phyloP scores from a whole-genome alignment of 2,113 vertebrate genomes.

The Variabilichromis moorii region DNA sequence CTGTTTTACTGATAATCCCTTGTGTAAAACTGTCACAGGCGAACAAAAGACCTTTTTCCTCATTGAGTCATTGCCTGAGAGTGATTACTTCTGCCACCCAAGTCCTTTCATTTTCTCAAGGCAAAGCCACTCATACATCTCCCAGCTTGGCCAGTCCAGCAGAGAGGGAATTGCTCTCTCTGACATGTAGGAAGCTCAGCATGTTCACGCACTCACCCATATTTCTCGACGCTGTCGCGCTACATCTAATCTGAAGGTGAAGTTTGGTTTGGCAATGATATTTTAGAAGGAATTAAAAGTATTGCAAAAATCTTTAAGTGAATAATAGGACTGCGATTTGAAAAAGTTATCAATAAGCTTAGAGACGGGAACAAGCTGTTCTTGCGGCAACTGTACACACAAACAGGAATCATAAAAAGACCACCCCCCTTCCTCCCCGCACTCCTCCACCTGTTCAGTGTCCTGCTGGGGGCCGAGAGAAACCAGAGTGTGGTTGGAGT shows the following conservation, averaged over 20 bases:
- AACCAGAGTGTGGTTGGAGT: not conserved
- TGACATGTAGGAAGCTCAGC: slow-evolving; percentile 21
- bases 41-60: slow-evolving; percentile 47
- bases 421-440: not conserved
- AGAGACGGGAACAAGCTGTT: slow-evolving; percentile 19
- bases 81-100: slow-evolving; percentile 45
- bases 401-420: slow-evolving; percentile 40
- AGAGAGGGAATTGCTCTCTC: not conserved
- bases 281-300: not conserved
- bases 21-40: slow-evolving; percentile 48
- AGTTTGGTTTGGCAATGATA: not conserved
- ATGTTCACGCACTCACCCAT: not conserved
- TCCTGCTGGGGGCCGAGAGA: slow-evolving; percentile 13
- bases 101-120: slow-evolving; percentile 41
- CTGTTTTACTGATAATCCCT: slow-evolving; percentile 56
- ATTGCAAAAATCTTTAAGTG: not conserved
- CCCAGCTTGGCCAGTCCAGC: not conserved
- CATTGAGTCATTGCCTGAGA: slow-evolving; percentile 40
- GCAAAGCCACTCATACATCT: slow-evolving; percentile 22
- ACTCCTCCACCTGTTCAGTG: slow-evolving; percentile 58
- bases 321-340: not conserved
- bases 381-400: slow-evolving; percentile 46
- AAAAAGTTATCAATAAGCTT: not conserved
- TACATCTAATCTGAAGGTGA: not conserved
- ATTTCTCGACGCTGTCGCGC: not conserved